phyloP scores from a whole-genome alignment of 2,888 invertebrate genomes.

The Synanthedon andrenaeformis region DNA sequence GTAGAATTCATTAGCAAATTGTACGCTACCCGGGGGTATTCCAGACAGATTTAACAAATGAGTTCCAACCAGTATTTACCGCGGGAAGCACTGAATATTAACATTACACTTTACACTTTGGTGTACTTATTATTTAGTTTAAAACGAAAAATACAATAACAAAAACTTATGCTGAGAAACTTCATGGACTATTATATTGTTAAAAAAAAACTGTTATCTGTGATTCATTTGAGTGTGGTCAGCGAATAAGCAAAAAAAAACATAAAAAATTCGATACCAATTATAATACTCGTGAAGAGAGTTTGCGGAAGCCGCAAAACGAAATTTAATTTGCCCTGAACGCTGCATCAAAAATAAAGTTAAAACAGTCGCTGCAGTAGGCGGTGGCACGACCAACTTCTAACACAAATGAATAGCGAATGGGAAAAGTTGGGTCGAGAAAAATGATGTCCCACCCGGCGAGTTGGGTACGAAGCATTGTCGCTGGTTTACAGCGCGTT shows the following conservation, averaged over 20 bases:
- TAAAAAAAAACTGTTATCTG: conserved; percentile 17
- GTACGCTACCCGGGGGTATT: conserved; percentile 30
- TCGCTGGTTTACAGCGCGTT: conserved; percentile 30
- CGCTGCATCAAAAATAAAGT: conserved; percentile 71
- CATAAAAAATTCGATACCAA: conserved; percentile 46
- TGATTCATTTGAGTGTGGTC: conserved; percentile 7
- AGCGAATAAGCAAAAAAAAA: conserved; percentile 14
- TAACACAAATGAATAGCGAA: conserved; percentile 71
- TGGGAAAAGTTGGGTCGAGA: conserved; percentile 67
- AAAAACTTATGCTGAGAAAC: too few species aligned
- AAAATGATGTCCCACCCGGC: conserved; percentile 65
- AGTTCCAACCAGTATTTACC: conserved; percentile 7
- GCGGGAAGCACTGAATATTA: not conserved
- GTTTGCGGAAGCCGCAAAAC: conserved; percentile 68
- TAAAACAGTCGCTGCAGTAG: conserved; percentile 68
- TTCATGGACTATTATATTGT: too few species aligned
- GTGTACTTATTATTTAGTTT: not conserved
- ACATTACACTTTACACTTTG: not conserved
- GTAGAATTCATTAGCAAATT: conserved; percentile 48
- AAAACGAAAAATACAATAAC: too few species aligned
- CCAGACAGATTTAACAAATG: conserved; percentile 23
- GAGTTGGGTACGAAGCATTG: conserved; percentile 38
- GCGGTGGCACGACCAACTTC: conserved; percentile 61
- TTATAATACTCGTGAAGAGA: conserved; percentile 62
- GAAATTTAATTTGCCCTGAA: conserved; percentile 71